Evolutionary conservation across 2,888 invertebrate genomes (phyloP), one percentile per base, ranked within the genome.

Genomic region (Cryptocephalus moraei): DNA sequence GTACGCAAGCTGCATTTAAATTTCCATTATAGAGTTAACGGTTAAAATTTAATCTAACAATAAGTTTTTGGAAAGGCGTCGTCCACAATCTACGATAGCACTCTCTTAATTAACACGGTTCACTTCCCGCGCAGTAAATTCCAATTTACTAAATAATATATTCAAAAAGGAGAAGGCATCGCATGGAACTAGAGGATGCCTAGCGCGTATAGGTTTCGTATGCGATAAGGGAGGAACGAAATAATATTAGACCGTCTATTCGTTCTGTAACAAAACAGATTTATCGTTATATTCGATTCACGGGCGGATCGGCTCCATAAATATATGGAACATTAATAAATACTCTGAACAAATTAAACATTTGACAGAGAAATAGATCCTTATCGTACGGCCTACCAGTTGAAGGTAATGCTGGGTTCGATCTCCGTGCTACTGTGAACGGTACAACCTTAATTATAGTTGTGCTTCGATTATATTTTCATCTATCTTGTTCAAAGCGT

Each of bases 341-440:
- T 65, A 65, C 59, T 63, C 62, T 52, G 61, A 62, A 60, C 63
- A 65, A 65, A 65, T 65, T 65, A 65, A 65, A 64, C 62, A 63
- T 63, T 62, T 64, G 65, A 65, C 63, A 64, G 63, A 60, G 22
- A 13, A 36, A 63, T 62, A 63, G 64, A 65, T 65, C 56, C 59
- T 62, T 62, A 64, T 64, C 63, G 55, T 51, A 56, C 55, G 52
- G 57, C 63, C 61, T 60, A 62, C 61, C 62, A 56, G 58, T 57
- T 58, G 55, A 56, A 56, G 52, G 60, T 62, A 62, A 60, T 61
- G 57, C 54, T 55, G 46, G 56, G 58, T 56, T 60, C 59, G 56
- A 58, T 58, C 60, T 39, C 51, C 49, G 42, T 44, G 54, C 54
- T 56, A 54, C 56, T 50, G 56, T 52, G 53, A 55, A 53, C 50